Base-by-base conservation (phyloP, 2,888 invertebrate species). In the Eilema caniola region DNA sequence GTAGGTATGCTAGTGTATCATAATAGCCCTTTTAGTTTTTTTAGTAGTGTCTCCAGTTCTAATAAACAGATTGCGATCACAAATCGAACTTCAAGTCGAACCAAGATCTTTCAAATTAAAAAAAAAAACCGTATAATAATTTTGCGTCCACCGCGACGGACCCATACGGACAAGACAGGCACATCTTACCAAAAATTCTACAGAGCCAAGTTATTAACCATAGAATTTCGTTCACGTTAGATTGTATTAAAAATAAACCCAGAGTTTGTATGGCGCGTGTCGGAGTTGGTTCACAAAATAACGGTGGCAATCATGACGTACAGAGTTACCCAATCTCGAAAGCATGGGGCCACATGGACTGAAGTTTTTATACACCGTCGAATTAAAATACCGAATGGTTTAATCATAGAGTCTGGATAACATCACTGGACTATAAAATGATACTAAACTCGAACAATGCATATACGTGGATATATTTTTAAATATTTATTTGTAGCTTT, bases 331-430 rank as follows among this genome's bases (percentile, higher is more conserved):
- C 81, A 81, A 82, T 76, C 76, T 64, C 69, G n/a, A 61, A 53
- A 53, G 31, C 53, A 62, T 37, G 62, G 61, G 37, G 64, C 67
- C 71, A 75, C 72, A 66, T 73, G 81, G 69, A 71, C 66, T 62
- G 62, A 66, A 70, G 71, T 81, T 90, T 88, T 88, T 88, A 88
- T 86, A 88, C 86, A 88, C 78, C 83, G 80, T 85, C 85, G 82
- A 88, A 89, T 89, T 89, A 88, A 88, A 89, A 88, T 86, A 85
- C 87, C 88, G 74, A 83, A 81, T 79, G 85, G 81, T 85, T 78
- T 83, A 88, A 88, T 85, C 81, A 83, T 82, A 79, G 80, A 67
- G 82, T 89, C 89, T 89, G 89, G 87, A 78, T 80, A 86, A 77
- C 79, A 81, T 89, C 89, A 86, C 69, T 71, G 66, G 73, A 79